Evolutionary conservation across 1,140 invertebrate genomes (phyloP).

Genomic region (Aphis craccivora): DNA sequence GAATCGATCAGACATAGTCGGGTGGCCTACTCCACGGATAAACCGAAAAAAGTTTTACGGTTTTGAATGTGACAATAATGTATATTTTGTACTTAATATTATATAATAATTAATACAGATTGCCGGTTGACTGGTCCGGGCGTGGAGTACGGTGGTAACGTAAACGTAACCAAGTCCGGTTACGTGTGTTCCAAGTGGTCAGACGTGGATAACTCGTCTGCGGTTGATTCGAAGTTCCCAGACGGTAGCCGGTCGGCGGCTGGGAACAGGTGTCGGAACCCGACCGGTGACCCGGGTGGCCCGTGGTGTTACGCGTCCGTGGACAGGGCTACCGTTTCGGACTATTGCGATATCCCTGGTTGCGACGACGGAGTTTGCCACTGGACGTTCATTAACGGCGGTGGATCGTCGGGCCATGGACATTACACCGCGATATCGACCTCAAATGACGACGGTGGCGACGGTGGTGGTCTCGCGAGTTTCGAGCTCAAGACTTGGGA

Average conservation of each 20-base stretch:
- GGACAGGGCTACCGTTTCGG: neutral
- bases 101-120: neutral
- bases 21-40: too few species aligned
- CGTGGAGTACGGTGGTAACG: slow-evolving; percentile 22
- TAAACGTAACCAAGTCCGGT: slow-evolving; percentile 37
- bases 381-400: neutral
- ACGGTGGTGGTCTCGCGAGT: neutral
- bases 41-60: neutral
- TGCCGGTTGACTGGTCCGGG: slow-evolving; percentile 41
- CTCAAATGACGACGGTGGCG: neutral
- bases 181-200: slow-evolving; percentile 13
- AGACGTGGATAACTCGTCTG: neutral
- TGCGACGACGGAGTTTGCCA: slow-evolving; percentile 1
- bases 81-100: neutral
- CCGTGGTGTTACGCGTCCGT: slow-evolving; percentile 42
- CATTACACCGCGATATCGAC: neutral
- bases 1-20: too few species aligned
- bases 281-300: neutral
- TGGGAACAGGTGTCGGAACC: slow-evolving; percentile 44
- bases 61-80: neutral
- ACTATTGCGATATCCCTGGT: slow-evolving; percentile 21
- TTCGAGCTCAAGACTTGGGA: slow-evolving; percentile 29
- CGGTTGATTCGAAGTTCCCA: neutral
- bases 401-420: neutral
- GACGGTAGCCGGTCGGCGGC: neutral